phyloP scores from a whole-genome alignment of 2,797 vertebrate species.

The Monodelphis domestica region DNA sequence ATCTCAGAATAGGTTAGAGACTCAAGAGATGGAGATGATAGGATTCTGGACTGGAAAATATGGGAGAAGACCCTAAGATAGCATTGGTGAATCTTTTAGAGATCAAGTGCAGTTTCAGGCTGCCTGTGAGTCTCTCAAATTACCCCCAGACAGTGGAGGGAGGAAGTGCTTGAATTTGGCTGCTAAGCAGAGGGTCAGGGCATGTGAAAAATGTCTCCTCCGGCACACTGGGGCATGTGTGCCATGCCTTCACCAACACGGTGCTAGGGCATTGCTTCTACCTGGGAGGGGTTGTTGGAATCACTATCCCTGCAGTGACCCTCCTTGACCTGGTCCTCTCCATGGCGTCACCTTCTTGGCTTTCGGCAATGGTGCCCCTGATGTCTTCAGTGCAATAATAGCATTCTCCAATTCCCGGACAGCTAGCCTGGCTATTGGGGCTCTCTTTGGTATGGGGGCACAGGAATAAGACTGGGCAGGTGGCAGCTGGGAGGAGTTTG shows the following conservation, averaged over 20 bases:
- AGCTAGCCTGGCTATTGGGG: slow-evolving; percentile 93
- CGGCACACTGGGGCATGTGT: too few species aligned
- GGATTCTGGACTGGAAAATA: neutral
- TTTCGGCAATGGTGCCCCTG: slow-evolving; percentile 96
- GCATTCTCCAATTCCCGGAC: slow-evolving; percentile 95
- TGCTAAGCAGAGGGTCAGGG: too few species aligned
- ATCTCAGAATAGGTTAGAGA: neutral
- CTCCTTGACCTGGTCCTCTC: slow-evolving; percentile 85
- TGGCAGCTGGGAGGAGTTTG: rapidly evolving
- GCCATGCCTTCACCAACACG: too few species aligned
- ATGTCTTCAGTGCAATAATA: slow-evolving; percentile 96
- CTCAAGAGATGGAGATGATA: neutral
- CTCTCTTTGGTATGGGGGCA: slow-evolving; percentile 89
- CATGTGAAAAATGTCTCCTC: too few species aligned
- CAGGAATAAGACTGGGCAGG: too few species aligned
- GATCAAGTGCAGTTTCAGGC: too few species aligned
- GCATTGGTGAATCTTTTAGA: too few species aligned
- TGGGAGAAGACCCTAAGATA: neutral
- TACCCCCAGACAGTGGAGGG: too few species aligned
- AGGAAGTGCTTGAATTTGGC: too few species aligned
- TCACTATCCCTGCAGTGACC: neutral
- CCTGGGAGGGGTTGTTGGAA: neutral
- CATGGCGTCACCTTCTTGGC: slow-evolving; percentile 98
- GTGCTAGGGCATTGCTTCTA: neutral
- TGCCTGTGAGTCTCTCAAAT: too few species aligned